Base-by-base conservation (phyloP, 2,888 invertebrate genomes). In the Lithophane ornitopus region DNA sequence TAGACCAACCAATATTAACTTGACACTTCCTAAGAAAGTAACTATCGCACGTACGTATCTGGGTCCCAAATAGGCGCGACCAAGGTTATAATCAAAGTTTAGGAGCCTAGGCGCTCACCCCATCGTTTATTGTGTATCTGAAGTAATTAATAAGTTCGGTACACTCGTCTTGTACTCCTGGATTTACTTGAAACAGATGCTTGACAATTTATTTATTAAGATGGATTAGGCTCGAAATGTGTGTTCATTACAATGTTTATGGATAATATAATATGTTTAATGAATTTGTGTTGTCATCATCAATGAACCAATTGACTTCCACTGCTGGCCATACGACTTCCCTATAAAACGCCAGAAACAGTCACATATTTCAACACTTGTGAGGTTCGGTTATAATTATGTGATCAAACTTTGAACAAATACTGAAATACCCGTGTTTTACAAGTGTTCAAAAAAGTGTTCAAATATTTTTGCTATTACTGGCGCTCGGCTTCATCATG, bases 71-170 rank as follows among this genome's bases (percentile, higher is more conserved):
- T 26, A 34, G 70, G 28, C 76, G 63, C 82, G 80, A 85, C 69
- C 86, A 87, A 88, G 88, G 89, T 85, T 88, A 87, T 90, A 87
- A 90, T 90, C 88, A 89, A 91, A 91, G 86, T 91, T 91, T 89
- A 74, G 86, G 74, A 80, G 79, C 85, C 85, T 80, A 81, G 59
- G 28, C 80, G 59, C 68, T 71, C 80, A 84, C 82, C 85, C 87
- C 82, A 86, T 88, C 84, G 77, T 88, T 85, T 86, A 89, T 85
- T 88, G 88, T 88, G 83, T 91, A 88, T 87, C 80, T 85, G 67
- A 87, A 82, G 85, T 89, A 90, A 91, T 91, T 91, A 91, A 89
- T 91, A 90, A 90, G 88, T 90, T 91, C 69, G 75, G 78, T 58
- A 76, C 65, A 78, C 85, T 73, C 16, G 52, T 56, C 28, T 39